Evolutionary conservation across 1,140 invertebrate genomes (phyloP).

Genomic region (Brachionus rubens): DNA sequence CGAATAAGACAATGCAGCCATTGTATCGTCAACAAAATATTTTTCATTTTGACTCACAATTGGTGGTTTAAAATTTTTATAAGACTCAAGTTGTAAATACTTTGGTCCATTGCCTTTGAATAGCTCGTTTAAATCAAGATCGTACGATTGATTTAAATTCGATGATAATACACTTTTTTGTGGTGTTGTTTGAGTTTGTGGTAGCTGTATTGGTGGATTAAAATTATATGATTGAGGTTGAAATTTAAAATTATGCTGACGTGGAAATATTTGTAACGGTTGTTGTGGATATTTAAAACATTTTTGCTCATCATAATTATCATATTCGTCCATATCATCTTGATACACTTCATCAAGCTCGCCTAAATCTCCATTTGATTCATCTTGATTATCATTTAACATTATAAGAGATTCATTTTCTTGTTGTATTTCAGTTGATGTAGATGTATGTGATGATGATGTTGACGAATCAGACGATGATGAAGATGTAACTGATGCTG

Average conservation of each 20-base stretch:
- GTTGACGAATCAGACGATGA: background rate
- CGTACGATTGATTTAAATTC: background rate
- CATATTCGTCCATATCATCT: background rate
- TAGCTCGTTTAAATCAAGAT: constrained; percentile 19
- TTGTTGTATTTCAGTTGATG: background rate
- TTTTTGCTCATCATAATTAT: background rate
- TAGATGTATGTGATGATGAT: constrained; percentile 14
- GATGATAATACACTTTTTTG: background rate
- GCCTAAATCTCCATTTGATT: background rate
- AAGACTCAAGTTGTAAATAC: constrained; percentile 8
- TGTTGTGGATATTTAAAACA: background rate
- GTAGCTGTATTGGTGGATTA: background rate
- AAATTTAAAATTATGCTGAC: background rate
- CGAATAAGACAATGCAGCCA: constrained; percentile 24
- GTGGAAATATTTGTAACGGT: too few relatives aligned
- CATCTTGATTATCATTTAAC: background rate
- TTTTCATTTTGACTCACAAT: constrained; percentile 1
- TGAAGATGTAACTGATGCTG: background rate
- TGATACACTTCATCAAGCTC: background rate
- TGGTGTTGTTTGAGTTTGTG: background rate
- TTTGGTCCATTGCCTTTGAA: constrained; percentile 31
- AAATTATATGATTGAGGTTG: too few relatives aligned
- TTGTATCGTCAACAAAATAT: constrained; percentile 14
- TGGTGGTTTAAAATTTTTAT: constrained; percentile 8
- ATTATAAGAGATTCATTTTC: background rate